A percentile compares a stretch with the other conserved stretches of the same genome.
phyloP scores from a whole-genome alignment of 1,140 invertebrate species.

The Drosophila punjabiensis region DNA sequence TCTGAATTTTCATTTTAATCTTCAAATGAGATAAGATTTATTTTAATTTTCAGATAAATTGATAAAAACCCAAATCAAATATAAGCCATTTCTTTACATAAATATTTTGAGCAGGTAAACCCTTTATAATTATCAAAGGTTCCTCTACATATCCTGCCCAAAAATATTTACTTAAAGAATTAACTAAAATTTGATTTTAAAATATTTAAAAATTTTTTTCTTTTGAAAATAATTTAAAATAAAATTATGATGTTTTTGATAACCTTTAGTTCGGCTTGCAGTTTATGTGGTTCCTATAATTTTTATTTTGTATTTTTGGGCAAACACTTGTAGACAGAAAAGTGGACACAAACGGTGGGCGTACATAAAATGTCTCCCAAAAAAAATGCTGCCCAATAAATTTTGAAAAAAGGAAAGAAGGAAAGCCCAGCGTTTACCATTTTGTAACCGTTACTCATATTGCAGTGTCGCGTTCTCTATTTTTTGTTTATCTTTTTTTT shows the following conservation, averaged over 20 bases:
- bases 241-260: neutral
- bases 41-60: too few species aligned
- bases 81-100: too few species aligned
- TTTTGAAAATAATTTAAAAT: neutral
- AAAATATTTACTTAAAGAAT: too few species aligned
- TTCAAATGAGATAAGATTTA: too few species aligned
- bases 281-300: neutral
- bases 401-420: slow-evolving; percentile 31
- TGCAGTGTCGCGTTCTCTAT: slow-evolving; percentile 15
- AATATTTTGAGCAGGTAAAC: too few species aligned
- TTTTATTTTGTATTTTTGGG: neutral
- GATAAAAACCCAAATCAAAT: too few species aligned
- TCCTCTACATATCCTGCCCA: too few species aligned
- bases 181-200: too few species aligned
- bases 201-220: too few species aligned
- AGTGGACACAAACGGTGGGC: slow-evolving; percentile 1
- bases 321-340: neutral
- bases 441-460: slow-evolving; percentile 35
- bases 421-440: slow-evolving; percentile 6
- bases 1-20: too few species aligned
- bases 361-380: slow-evolving; percentile 52
- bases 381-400: slow-evolving; percentile 68
- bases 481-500: slow-evolving; percentile 10
- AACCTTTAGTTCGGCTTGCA: neutral
- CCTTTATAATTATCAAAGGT: too few species aligned